These are phyloP conservation scores for Harpalus rufipes DNA, from an alignment of 2,888 invertebrate genomes.

Conservation along the genomic window DNA sequence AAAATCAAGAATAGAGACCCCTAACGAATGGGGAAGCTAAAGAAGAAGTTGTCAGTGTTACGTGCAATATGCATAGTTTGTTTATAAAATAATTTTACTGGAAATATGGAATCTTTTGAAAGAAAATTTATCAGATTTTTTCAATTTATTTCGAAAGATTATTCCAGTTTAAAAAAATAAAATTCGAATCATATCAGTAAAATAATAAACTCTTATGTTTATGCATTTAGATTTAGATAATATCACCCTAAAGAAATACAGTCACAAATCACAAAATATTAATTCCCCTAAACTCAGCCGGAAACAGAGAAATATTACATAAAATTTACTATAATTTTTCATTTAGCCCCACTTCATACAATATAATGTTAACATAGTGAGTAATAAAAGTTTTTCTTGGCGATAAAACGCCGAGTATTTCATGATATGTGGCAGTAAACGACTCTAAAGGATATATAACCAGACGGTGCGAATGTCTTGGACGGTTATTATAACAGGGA, in stretches of 20 bases:
- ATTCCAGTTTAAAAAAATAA: not conserved
- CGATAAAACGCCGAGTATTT: slow-evolving; percentile 44
- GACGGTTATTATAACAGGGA: not conserved
- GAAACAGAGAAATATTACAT: slow-evolving; percentile 36
- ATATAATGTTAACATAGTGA: slow-evolving; percentile 43
- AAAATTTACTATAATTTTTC: slow-evolving; percentile 33
- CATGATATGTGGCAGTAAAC: slow-evolving; percentile 41
- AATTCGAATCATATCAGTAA: not conserved
- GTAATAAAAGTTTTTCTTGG: slow-evolving; percentile 49
- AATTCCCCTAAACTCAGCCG: slow-evolving; percentile 13
- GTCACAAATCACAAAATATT: not conserved
- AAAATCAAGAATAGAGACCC: too few species aligned
- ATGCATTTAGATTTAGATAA: not conserved
- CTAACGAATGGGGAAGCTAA: too few species aligned
- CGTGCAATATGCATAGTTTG: too few species aligned
- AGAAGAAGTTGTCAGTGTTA: too few species aligned
- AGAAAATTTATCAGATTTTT: too few species aligned
- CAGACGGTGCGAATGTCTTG: slow-evolving; percentile 34
- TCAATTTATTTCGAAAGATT: too few species aligned
- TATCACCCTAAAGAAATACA: not conserved
- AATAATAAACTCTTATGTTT: slow-evolving; percentile 1
- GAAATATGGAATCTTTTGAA: too few species aligned
- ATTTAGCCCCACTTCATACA: slow-evolving; percentile 30
- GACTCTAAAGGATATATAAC: slow-evolving; percentile 22
- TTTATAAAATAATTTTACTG: too few species aligned